These are phyloP conservation scores for Mnemiopsis leidyi DNA, from an alignment of 37 sponge, comb jelly and placozoan genomes.

Conservation along the genomic window DNA sequence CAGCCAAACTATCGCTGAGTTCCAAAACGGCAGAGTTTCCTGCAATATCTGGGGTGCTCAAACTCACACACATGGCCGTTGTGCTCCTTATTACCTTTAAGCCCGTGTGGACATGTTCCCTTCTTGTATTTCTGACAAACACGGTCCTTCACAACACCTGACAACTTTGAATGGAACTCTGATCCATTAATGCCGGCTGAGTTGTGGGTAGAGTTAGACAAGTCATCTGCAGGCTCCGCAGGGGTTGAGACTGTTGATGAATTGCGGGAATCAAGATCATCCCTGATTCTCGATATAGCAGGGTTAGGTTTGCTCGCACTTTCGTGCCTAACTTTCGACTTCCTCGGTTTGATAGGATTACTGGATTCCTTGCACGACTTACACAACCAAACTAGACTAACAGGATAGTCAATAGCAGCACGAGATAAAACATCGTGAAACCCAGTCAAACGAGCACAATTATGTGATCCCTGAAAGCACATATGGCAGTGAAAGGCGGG, in stretches of 20 bases:
- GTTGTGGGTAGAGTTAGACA: background rate
- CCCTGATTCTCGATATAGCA: background rate
- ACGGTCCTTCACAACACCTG: background rate
- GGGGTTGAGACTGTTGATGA: background rate
- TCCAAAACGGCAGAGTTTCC: background rate
- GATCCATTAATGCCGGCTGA: background rate
- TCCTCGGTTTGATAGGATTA: background rate
- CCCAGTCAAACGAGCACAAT: background rate
- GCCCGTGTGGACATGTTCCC: constrained; percentile 7
- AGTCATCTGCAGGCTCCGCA: background rate
- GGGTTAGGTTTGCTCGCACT: background rate
- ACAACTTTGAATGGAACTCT: background rate
- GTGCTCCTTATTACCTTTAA: background rate
- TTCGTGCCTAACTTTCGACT: background rate
- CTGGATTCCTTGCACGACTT: too few species aligned
- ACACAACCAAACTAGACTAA: background rate
- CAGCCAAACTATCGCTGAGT: background rate
- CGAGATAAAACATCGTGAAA: background rate
- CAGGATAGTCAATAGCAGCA: background rate
- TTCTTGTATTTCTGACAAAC: background rate
- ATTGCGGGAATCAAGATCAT: background rate
- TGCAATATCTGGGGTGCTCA: constrained; percentile 4
- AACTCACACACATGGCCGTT: background rate
- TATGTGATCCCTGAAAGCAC: background rate
- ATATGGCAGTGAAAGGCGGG: background rate